Base-by-base conservation (phyloP, 2,113 vertebrate species). In the Gadus chalcogrammus region DNA sequence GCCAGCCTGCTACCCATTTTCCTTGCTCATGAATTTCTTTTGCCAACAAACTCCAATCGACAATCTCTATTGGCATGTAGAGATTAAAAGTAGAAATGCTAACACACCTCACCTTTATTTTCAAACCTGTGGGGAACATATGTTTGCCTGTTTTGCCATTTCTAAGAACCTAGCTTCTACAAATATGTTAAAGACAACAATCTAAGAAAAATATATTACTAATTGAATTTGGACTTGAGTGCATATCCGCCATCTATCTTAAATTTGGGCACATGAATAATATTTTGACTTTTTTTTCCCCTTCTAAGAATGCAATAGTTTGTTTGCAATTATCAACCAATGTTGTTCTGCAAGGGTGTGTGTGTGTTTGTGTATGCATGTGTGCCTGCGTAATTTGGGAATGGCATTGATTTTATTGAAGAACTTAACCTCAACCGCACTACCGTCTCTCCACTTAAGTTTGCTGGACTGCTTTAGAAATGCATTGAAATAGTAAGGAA, bases 1-100 rank as follows among this genome's bases (percentile, higher is more conserved):
- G 79, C 80, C 81, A 87, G 86, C 90, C 87, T 92, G 91, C 91
- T 74, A 77, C 82, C 82, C 87, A 87, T 87, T 88, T 85, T 89
- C 88, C 84, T 82, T 81, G 64, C 89, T 87, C 85, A 88, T 65
- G 81, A 85, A 87, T 90, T 84, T 8, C 71, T 83, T 88, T 87
- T 83, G 80, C 84, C 73, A 78, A 74, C 83, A 67, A 82, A 82
- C 71, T 70, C 11, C 53, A 79, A 61, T 82, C 72, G 58, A 58
- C 80, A 72, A 1, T 9, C 11, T 48, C 42, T 48, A 48, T 12
- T 9, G 2, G 42, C 42, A 2, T 9, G 24, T 24, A 24, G 24
- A 24, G 7, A 48, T 13, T 48, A 2, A 48, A 48, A 48, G 42
- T 13, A 48, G 31, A 35, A 35, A 35, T 35, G 31, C 42, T 48